Base-by-base conservation (phyloP, 2,113 vertebrate species). In the Mastomys coucha region DNA sequence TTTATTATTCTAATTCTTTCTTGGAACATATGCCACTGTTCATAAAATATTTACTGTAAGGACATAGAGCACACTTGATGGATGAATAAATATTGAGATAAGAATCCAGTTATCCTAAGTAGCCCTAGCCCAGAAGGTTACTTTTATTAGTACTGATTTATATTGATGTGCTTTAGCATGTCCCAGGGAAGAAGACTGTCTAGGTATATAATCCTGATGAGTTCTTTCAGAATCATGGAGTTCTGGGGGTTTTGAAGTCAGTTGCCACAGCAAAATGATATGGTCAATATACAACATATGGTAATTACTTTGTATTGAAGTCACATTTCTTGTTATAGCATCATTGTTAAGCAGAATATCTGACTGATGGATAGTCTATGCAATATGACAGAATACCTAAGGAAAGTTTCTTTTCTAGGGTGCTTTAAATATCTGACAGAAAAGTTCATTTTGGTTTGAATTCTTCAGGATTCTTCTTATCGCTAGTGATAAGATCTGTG, bases 11-110 rank as follows among this genome's bases (percentile, higher is more conserved):
- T 87, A 91, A 92, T 92, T 90, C 45, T 80, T 93, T 42, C 10
- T 72, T 42, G 96, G 85, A 95, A 93, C n/a, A 92, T 84, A 93
- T 94, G 88, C 78, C 65, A 53, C 28, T 17, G 31, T 16, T 95
- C 78, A 94, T 94, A 95, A 96, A 95, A 92, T 86, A 91, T 85
- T 90, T 95, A 93, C 87, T 91, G 84, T 86, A 67, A 67, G 36
- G 77, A 69, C 39, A 89, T 60, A 92, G 2, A 85, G 77, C 60
- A 73, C 49, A 82, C 16, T 91, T 91, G 60, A 24, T 28, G 14
- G 81, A 93, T 89, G 70, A 92, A 76, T 91, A 93, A 96, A 72
- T 70, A 93, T 56, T 67, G 49, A 89, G 42, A 65, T 81, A 10
- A 87, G 78, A 96, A 97, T 45, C 58, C 14, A 89, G 42, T 85